phyloP scores from a whole-genome alignment of 2,113 vertebrate genomes.

The Diadophis punctatus region DNA sequence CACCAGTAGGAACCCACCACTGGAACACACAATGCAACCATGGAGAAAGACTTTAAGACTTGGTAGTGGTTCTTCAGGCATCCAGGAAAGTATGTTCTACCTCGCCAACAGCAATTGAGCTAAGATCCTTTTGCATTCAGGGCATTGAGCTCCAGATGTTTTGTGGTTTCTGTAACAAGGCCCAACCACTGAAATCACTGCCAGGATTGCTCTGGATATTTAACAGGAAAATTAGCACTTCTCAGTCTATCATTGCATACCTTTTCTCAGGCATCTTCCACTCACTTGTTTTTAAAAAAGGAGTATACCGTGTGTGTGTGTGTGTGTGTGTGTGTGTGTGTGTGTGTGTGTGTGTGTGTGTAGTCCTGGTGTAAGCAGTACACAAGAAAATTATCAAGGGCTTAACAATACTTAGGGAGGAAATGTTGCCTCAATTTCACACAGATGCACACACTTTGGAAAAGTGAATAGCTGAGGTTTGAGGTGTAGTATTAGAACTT shows the following conservation, averaged over 20 bases:
- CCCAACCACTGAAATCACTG: background rate
- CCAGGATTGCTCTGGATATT: background rate
- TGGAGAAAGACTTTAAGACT: background rate
- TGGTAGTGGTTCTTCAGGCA: background rate
- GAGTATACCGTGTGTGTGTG: too few species aligned
- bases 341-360: too few species aligned
- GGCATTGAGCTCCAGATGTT: background rate
- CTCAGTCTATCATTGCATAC: background rate
- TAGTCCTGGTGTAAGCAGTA: background rate
- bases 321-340: too few species aligned
- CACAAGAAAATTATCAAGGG: background rate
- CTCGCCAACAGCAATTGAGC: background rate
- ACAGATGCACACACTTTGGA: background rate
- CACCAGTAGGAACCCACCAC: too few species aligned
- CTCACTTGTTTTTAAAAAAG: background rate
- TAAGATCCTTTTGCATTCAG: background rate
- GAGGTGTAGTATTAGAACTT: conserved; percentile 28
- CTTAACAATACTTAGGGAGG: conserved; percentile 47
- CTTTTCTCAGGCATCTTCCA: conserved; percentile 32
- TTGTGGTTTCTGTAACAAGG: background rate
- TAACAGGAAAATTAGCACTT: background rate
- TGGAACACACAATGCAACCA: background rate
- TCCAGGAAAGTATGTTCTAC: background rate
- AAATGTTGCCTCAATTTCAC: conserved; percentile 40
- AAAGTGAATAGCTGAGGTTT: conserved; percentile 6